Conservation (phyloP, 2,797 vertebrate species). For the Astyanax mexicanus region DNA sequence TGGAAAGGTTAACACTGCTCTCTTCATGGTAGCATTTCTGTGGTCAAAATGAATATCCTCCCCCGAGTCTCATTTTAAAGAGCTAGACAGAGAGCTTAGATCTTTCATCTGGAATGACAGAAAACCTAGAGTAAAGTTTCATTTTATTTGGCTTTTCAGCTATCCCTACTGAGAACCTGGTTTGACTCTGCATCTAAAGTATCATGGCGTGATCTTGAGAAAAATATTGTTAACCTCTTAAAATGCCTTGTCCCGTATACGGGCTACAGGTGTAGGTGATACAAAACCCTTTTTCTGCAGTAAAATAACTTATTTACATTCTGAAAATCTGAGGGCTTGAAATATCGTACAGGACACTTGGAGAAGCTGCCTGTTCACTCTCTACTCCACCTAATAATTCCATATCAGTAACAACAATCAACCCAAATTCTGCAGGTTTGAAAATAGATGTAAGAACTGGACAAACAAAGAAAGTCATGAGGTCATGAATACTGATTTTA, state of each 20-base stretch:
- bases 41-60: slow-evolving; percentile 17
- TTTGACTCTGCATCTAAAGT: background rate
- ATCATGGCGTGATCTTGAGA: background rate
- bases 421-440: no score
- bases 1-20: background rate
- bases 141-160: background rate
- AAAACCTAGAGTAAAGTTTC: background rate
- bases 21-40: background rate
- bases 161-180: background rate
- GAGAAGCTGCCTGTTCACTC: no score
- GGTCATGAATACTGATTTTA: no score
- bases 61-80: background rate
- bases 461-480: background rate
- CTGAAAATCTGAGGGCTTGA: no score
- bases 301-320: no score
- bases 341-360: no score
- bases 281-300: no score
- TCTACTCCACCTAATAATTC: no score
- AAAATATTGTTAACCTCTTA: background rate
- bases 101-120: background rate
- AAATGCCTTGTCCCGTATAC: no score
- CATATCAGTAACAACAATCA: no score
- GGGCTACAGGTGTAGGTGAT: no score
- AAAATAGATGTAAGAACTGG: no score
- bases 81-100: background rate